A percentile compares a stretch with the other conserved stretches of the same genome.
These are phyloP conservation scores for Akabosia matsudoensis DNA, from an alignment of 1,140 invertebrate species.

Conservation along the genomic window DNA sequence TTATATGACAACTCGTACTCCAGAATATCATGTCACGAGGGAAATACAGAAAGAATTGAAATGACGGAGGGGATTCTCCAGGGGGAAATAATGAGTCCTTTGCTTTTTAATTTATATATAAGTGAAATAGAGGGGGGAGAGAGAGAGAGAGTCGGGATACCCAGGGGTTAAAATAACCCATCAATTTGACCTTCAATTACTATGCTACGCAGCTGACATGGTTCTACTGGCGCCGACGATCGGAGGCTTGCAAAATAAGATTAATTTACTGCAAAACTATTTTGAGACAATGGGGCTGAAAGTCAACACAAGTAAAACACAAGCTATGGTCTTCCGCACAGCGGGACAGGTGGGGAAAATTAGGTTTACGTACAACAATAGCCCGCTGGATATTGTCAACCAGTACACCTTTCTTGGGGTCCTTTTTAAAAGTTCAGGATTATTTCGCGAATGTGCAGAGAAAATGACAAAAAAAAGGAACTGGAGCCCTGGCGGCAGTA, in stretches of 20 bases:
- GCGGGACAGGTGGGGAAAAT: neutral
- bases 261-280: neutral
- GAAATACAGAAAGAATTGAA: neutral
- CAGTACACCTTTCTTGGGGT: neutral
- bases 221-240: neutral
- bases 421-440: neutral
- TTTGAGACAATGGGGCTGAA: neutral
- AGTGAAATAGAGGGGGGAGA: conserved; percentile 6
- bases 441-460: neutral
- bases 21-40: too few relatives aligned
- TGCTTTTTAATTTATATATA: conserved; percentile 8
- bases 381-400: neutral
- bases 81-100: conserved; percentile 42
- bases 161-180: conserved; percentile 8
- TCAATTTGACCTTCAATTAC: conserved; percentile 25
- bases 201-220: conserved; percentile 7
- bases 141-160: neutral
- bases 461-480: neutral
- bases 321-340: conserved; percentile 3
- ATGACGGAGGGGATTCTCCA: conserved; percentile 45
- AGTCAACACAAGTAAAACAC: conserved; percentile 2
- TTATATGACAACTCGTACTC: neutral
- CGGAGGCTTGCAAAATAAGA: neutral
- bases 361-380: neutral
- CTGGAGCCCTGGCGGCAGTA: neutral